Base-by-base conservation (phyloP, 2,797 vertebrate genomes). In the Coregonus sp. region DNA sequence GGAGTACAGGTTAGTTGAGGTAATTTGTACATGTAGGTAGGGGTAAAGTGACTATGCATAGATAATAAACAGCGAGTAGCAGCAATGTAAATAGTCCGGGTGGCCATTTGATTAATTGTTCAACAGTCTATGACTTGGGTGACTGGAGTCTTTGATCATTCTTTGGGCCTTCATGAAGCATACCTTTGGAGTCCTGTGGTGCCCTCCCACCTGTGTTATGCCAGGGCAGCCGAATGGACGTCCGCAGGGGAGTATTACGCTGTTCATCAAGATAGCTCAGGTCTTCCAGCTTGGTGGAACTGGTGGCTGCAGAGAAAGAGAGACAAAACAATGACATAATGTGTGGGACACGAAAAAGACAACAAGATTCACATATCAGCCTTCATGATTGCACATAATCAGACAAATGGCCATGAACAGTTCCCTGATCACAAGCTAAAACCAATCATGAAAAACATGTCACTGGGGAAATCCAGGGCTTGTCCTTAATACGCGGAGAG, bases 281-380 rank as follows among this genome's bases (percentile, higher is more conserved):
- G 78, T 99, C 98, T 92, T 99, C 98, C 90, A 99, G 91, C 87
- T 98, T 99, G 78, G 98, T 98, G 81, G 97, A 98, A 91, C 98
- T 99, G 78, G 98, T 99, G 1, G 98, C 98, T 98, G 87, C 59
- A 70, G 3, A 40, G n/a, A 5, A n/a, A 56, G 18, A 76, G 77
- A 20, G 65, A 31, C 15, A 47, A 50, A 35, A 51, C 56, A 0
- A 50, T 61, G 52, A 40, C 66, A 65, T 61, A n/a, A 61, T 61
- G 78, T 81, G 78, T 81, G 77, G 40, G 40, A 33, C 29, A 66
- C 5, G 20, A 63, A 15, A 73, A n/a, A 47, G 33, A 61, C n/a
- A 29, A 5, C 18, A 12, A 25, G 25, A 25, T 25, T 25, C 25
- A 25, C 25, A 25, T 25, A 25, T 25, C 25, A 65, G 56, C 5